Evolutionary conservation across 2,113 vertebrate genomes (phyloP), one percentile per base, ranked within the genome.

Genomic region (Vimba vimba): DNA sequence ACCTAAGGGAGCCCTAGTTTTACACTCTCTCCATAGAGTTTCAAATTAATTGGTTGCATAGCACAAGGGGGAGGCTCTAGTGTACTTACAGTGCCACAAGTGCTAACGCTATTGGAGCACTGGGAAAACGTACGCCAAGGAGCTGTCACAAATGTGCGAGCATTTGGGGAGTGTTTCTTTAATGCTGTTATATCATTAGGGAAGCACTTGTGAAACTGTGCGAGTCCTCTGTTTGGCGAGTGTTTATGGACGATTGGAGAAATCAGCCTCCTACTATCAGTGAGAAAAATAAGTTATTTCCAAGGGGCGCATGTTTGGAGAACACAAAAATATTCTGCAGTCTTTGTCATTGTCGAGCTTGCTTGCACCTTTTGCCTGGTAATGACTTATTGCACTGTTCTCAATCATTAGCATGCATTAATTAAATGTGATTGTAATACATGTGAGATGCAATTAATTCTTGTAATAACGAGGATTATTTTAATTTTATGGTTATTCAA

Each of bases 41-140:
- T 62, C 8, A 64, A 62, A 77, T 82, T 21, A 82, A 74, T 76
- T 66, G 57, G 43, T 86, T 82, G 79, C 69, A 75, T 76, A 83
- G 79, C 57, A 74, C 79, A 55, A 80, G 23, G 11, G 17, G 68
- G 27, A 59, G 77, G 66, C 64, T 73, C 25, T 62, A 47, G 78
- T 33, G 55, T 81, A 33, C 36, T 36, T 47, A 59, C 82, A 59
- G 5, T n/a, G 36, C 25, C 36, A 43, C 45, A 27, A 66, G n/a
- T 43, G 66, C 19, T 71, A 79, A 83, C 21, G n/a, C 55, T 39
- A 73, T 68, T 64, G 69, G 83, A 85, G 47, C 13, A 12, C 4
- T 45, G 86, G 52, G 75, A 45, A 50, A 45, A 27, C 27, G 4
- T 80, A 27, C 76, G 62, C 69, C 17, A 81, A 66, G 59, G 39